Evolutionary conservation across 2,888 invertebrate species (phyloP), one percentile per base, ranked within the genome.

Genomic region (Acleris literana): DNA sequence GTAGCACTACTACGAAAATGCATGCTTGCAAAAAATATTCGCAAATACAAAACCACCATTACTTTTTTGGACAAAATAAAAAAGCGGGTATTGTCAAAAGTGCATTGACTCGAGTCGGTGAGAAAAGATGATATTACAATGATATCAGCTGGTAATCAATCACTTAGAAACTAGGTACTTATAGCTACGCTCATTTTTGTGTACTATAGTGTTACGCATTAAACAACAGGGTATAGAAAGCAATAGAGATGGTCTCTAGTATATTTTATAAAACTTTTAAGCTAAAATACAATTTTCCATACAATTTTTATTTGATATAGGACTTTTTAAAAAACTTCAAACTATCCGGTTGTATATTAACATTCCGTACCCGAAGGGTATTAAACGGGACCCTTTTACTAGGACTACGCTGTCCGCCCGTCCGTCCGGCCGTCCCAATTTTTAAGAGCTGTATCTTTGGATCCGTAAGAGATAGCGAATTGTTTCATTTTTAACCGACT

Each of bases 1-100:
- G 91, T 91, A 91, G 90, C 80, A 64, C 48, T 64, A 80, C 90
- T 90, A 91, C 89, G 87, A 72, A 86, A 90, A 79, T 90, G 90
- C 90, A 90, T 80, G 68, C 71, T 82, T 86, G 85, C 85, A 81
- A 82, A 86, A 72, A 18, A 70, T 68, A 71, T 77, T 78, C 72
- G 81, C 78, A 76, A 46, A 74, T 5, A 53, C 46, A 17, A 56
- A 55, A 52, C 11, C 3, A 18, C 17, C 53, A 25, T 20, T 6
- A 20, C 1, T 18, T 53, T 33, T 17, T 6, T 11, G 1, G n/a
- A 22, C 20, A n/a, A 18, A 25, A 43, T 58, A 53, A 7, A 33
- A 29, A 25, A 33, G 29, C 13, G 22, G n/a, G 17, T 11, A 29
- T 29, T 33, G 20, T 29, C 22, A 54, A 46, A 39, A 39, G 39